Evolutionary conservation across 2,797 vertebrate species (phyloP).

Genomic region (Leucoraja ocellata): DNA sequence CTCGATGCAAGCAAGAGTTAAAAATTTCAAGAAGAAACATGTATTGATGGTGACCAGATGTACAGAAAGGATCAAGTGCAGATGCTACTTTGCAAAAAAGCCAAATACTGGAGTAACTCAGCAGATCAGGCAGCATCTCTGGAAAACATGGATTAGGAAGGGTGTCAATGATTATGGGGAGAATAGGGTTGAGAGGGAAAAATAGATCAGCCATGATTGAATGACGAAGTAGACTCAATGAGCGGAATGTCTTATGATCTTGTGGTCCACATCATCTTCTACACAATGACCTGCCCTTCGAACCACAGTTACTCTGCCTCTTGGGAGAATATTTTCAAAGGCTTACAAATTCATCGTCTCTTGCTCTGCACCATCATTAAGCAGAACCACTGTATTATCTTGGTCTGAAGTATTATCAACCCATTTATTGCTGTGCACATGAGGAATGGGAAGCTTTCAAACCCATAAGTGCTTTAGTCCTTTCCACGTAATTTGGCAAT

Average conservation of each 20-base stretch:
- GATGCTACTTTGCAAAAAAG: too few species aligned
- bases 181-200: too few species aligned
- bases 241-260: too few species aligned
- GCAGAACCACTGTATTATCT: background rate
- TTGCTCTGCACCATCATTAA: background rate
- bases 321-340: background rate
- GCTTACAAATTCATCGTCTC: background rate
- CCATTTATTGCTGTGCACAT: background rate
- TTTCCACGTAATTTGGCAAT: constrained; percentile 8
- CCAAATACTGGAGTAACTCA: too few species aligned
- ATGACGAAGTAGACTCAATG: too few species aligned
- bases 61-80: too few species aligned
- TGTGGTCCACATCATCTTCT: too few species aligned
- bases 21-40: background rate
- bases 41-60: background rate
- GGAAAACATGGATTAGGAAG: too few species aligned
- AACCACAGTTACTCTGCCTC: background rate
- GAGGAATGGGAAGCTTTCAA: background rate
- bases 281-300: too few species aligned
- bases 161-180: too few species aligned
- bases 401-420: background rate
- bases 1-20: background rate
- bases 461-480: background rate
- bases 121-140: too few species aligned
- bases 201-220: too few species aligned